Evolutionary conservation across 2,797 vertebrate genomes (phyloP).

Genomic region (Bovichtus diacanthus): DNA sequence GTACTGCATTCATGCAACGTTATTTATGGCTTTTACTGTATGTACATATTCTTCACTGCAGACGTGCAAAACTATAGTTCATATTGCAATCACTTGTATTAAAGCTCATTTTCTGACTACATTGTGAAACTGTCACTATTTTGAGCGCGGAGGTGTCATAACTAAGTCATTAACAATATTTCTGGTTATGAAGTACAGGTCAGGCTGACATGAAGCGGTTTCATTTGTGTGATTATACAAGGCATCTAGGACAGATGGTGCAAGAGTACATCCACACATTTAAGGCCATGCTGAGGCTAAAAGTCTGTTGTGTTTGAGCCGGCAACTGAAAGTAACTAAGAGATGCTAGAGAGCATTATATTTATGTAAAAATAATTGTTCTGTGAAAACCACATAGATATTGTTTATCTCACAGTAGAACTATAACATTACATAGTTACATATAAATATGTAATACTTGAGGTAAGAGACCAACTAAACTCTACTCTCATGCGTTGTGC

Average conservation of each 20-base stretch:
- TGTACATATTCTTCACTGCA: slow-evolving; percentile 43
- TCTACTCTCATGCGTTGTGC: slow-evolving; percentile 1
- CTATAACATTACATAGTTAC: slow-evolving; percentile 19
- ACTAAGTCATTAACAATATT: slow-evolving; percentile 21
- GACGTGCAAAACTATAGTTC: slow-evolving; percentile 46
- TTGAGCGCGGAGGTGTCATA: slow-evolving; percentile 15
- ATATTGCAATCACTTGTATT: slow-evolving; percentile 40
- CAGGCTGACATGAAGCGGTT: slow-evolving; percentile 17
- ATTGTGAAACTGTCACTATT: slow-evolving; percentile 33
- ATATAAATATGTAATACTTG: slow-evolving; percentile 35
- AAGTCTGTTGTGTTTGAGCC: slow-evolving; percentile 19
- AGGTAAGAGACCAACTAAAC: slow-evolving; percentile 53
- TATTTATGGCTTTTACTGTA: slow-evolving; percentile 71
- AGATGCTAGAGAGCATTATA: neutral
- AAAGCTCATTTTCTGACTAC: slow-evolving; percentile 49
- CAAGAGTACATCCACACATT: slow-evolving; percentile 8
- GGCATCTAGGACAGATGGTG: slow-evolving; percentile 27
- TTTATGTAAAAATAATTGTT: slow-evolving; percentile 9
- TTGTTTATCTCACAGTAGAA: slow-evolving; percentile 12
- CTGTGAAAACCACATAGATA: slow-evolving; percentile 4
- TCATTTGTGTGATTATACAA: slow-evolving; percentile 33
- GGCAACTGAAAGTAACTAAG: neutral
- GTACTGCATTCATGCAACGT: slow-evolving; percentile 67
- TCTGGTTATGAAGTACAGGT: slow-evolving; percentile 24
- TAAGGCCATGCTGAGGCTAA: slow-evolving; percentile 32